Base-by-base conservation (phyloP, 2,888 invertebrate species). In the Hedya salicella region DNA sequence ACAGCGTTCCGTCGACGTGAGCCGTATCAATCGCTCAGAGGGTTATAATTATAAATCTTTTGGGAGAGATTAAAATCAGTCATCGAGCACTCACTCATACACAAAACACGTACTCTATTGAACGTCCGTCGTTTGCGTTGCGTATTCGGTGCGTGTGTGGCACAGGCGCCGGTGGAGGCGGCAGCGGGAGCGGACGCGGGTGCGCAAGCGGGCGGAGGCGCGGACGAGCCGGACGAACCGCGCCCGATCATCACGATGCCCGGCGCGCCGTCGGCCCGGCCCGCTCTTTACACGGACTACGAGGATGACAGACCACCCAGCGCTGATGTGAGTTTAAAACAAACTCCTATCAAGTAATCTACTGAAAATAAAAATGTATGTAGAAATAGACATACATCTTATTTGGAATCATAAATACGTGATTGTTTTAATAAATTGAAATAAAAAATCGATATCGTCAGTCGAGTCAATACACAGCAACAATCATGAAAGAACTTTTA, bases 171-270 rank as follows among this genome's bases (percentile, higher is more conserved):
- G 65, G 57, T 53, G 64, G 46, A 48, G 42, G 68, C 44, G 50
- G 54, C 48, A 9, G 50, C 64, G 53, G 66, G 60, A 30, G 57
- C 48, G 17, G 52, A 54, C 48, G 70, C 65, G 52, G 70, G 64
- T 21, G 54, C 44, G 36, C 36, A 36, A 21, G 57, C 48, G 17
- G 52, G 57, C 42, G 70, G 66, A 25, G 69, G 53, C 32, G 68
- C 62, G 64, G 70, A 66, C 52, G 76, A 61, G 66, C 75, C 66
- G 36, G 71, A 60, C 56, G 72, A 69, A 70, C 59, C 76, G 71
- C 78, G 80, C 71, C 88, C 88, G 66, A 69, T 69, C 75, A 91
- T 90, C 87, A 86, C 80, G 30, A 87, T 89, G 90, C 89, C 90
- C 69, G 89, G 88, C 70, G 59, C 80, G 68, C 17, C 75, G 65